Evolutionary conservation across 2,113 vertebrate species (phyloP), one percentile per base, ranked within the genome.

Genomic region (Zonotrichia leucophrys): DNA sequence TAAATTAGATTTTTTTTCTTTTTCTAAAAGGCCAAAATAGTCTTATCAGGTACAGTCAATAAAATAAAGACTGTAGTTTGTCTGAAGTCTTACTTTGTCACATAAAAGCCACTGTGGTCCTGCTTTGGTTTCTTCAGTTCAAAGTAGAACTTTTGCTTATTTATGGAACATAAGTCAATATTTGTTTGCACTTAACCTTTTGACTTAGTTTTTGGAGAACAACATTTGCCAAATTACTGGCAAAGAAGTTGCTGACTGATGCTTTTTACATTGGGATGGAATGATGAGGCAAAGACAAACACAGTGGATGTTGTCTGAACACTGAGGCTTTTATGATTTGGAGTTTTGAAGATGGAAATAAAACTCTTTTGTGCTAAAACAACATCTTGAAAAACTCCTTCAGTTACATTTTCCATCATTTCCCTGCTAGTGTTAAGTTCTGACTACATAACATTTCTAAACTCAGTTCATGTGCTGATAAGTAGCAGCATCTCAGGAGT

Each of bases 161-260:
- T 97, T 95, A 82, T 30, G 46, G 93, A 95, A 82, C 55, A 95
- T 88, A 96, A 96, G 90, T 42, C 55, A 90, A 3, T 95, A 95
- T 96, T 95, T 97, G 42, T 77, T 95, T 89, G 62, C 60, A 41
- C 94, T 94, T 90, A 59, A 79, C 55, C 47, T 84, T 94, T 86
- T 95, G 87, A 82, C 62, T 72, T 90, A 22, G 69, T 23, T 93
- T 91, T 88, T 83, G 91, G 72, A 83, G 73, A 92, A 70, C 56
- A 90, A 9, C 1, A 30, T 92, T 95, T 89, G 76, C 67, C 86
- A 91, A 63, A 62, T 74, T 67, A 63, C 77, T 93, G 92, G 52
- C 92, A 92, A 62, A 78, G 41, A 80, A 73, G 46, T 89, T 93
- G 42, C 89, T 96, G 82, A 94, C 49, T 3, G 2, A 27, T 56